phyloP scores from a whole-genome alignment of 2,113 vertebrate species.

The Takifugu bimaculatus region DNA sequence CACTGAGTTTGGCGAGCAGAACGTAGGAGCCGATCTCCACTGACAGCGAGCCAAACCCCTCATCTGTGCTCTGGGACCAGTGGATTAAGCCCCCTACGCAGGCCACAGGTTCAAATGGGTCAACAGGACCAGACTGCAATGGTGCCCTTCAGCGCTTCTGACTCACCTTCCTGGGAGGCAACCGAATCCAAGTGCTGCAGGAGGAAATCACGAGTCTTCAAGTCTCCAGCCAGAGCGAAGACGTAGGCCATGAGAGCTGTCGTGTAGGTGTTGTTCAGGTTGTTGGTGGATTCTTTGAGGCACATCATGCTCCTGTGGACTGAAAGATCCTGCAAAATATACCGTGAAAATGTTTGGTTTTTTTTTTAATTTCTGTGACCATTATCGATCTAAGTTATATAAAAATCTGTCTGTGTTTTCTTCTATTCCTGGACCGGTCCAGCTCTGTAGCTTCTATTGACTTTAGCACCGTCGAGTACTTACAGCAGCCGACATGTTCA shows the following conservation, averaged over 20 bases:
- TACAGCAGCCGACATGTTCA: no score
- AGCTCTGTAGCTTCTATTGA: no score
- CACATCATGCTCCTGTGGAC: constrained; percentile 74
- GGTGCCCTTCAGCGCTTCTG: background rate
- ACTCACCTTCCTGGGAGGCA: constrained; percentile 40
- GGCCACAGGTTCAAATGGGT: background rate
- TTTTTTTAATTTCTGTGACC: constrained; percentile 57
- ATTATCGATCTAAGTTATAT: constrained; percentile 50
- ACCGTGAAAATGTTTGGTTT: constrained; percentile 58
- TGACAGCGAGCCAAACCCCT: constrained; percentile 52
- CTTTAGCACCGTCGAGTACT: no score
- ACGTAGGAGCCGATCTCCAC: constrained; percentile 79
- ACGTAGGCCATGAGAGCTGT: constrained; percentile 82
- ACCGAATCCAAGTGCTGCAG: constrained; percentile 47
- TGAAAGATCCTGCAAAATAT: constrained; percentile 71
- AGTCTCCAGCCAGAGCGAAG: constrained; percentile 79
- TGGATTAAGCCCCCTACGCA: constrained; percentile 49
- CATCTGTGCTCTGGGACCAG: constrained; percentile 53
- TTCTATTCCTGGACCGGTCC: no score
- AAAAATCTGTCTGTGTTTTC: constrained; percentile 21
- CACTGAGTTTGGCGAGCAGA: constrained; percentile 72
- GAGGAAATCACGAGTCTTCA: constrained; percentile 54
- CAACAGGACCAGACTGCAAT: constrained; percentile 32
- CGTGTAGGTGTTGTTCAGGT: constrained; percentile 69
- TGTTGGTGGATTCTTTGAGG: constrained; percentile 58